Evolutionary conservation across 2,888 invertebrate species (phyloP), one percentile per base, ranked within the genome.

Genomic region (Geophilus truncorum): DNA sequence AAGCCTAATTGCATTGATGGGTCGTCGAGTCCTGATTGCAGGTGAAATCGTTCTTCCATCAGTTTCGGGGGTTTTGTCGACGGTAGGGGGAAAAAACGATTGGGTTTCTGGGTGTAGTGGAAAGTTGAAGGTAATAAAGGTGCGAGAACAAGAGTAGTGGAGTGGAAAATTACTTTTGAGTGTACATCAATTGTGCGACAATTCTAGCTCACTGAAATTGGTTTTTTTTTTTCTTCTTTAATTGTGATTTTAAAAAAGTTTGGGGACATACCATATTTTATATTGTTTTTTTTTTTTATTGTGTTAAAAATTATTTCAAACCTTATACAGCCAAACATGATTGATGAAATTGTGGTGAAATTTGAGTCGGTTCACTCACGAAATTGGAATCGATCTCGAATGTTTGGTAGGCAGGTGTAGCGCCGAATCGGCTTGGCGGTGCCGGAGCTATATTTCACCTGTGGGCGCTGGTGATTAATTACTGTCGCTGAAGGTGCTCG

Each of bases 11-110:
- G 70, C 70, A 70, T 70, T 70, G 70, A 70, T 25, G 70, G 70
- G 70, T 25, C 70, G 70, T 23, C 12, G 70, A 70, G n/a, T 70
- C 25, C 70, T 70, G 70, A 70, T 70, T 70, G 70, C 70, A 70
- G 70, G 70, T 70, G 70, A 70, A 70, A 70, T 70, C 70, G 70
- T 28, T 70, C 70, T 70, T 70, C 70, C 70, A 70, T 70, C 70
- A 70, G 70, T 70, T 28, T 45, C 32, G 32, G 51, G 70, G 70
- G 70, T 70, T 70, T 70, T 70, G 28, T 70, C 12, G 70, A 57
- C 12, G 51, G 7, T 18, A 18, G 51, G 51, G 25, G 70, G 70
- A 25, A 2, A 15, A 70, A 28, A 28, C 70, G 70, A 70, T 70
- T 70, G 70, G 70, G 28, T 45, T n/a, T n/a, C n/a, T 45, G 45